Percentiles rank a stretch among this genome's conserved stretches.
These are phyloP conservation scores for Peucedramus taeniatus DNA, from an alignment of 2,113 vertebrate species.

Conservation along the genomic window DNA sequence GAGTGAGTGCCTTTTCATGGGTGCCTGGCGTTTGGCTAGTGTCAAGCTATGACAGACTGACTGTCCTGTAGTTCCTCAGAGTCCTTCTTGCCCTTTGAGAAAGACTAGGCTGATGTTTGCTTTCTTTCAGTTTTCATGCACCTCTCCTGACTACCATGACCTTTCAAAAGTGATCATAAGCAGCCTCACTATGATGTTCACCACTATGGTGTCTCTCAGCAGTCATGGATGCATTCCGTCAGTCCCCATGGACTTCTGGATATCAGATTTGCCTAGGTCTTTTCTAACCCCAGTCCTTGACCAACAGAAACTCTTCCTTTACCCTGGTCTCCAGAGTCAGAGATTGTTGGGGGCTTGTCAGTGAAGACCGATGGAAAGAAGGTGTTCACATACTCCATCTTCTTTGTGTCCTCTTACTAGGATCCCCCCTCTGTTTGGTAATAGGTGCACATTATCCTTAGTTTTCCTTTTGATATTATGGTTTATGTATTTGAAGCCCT, in stretches of 20 bases:
- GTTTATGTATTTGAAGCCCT: neutral
- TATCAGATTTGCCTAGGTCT: neutral
- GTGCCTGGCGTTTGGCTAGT: neutral
- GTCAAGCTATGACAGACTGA: neutral
- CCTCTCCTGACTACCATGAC: neutral
- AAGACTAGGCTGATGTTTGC: neutral
- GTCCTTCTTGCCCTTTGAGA: neutral
- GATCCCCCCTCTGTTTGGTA: neutral
- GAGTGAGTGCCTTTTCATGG: neutral
- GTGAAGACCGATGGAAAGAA: neutral
- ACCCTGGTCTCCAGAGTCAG: neutral
- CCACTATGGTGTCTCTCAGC: neutral
- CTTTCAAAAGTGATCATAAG: neutral
- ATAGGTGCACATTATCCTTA: neutral
- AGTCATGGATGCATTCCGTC: neutral
- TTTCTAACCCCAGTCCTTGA: neutral
- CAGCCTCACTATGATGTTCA: neutral
- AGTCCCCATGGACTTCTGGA: neutral
- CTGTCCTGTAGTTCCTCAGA: neutral
- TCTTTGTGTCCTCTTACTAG: neutral
- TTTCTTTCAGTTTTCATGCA: neutral
- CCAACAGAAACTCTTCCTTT: neutral
- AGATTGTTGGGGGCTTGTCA: neutral
- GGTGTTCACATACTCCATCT: neutral
- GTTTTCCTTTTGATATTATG: neutral